Conservation (phyloP, 2,797 vertebrate genomes). For the Pangasius krempfi region DNA sequence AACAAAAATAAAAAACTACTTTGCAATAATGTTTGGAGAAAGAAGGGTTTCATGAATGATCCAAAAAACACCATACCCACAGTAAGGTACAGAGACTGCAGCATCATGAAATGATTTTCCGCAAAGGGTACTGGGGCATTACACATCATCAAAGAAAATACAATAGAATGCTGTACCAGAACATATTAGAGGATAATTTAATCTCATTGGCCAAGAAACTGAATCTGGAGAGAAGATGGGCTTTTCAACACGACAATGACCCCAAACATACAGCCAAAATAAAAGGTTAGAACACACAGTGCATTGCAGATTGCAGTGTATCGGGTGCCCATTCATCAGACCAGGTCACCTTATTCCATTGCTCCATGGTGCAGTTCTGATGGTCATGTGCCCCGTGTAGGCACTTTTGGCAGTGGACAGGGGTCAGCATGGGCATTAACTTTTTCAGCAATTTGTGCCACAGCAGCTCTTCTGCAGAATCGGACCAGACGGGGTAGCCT, state of each 20-base stretch:
- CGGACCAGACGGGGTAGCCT: too few species aligned
- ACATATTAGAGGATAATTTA: background rate
- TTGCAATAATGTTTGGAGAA: background rate
- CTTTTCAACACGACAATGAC: background rate
- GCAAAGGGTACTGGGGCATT: too few species aligned
- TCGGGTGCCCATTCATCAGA: too few species aligned
- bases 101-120: background rate
- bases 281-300: too few species aligned
- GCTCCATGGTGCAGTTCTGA: too few species aligned
- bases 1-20: background rate
- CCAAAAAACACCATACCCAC: background rate
- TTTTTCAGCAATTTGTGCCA: too few species aligned
- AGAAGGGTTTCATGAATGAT: background rate
- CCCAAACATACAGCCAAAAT: background rate
- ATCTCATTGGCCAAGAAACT: background rate
- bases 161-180: background rate
- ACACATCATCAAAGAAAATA: background rate
- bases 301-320: too few species aligned
- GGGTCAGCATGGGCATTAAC: too few species aligned
- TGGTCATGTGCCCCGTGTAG: too few species aligned
- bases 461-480: too few species aligned
- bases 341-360: too few species aligned
- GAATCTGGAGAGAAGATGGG: background rate
- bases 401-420: too few species aligned
- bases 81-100: background rate